phyloP scores from a whole-genome alignment of 2,797 vertebrate genomes.

The Enteromius trimaculatus region DNA sequence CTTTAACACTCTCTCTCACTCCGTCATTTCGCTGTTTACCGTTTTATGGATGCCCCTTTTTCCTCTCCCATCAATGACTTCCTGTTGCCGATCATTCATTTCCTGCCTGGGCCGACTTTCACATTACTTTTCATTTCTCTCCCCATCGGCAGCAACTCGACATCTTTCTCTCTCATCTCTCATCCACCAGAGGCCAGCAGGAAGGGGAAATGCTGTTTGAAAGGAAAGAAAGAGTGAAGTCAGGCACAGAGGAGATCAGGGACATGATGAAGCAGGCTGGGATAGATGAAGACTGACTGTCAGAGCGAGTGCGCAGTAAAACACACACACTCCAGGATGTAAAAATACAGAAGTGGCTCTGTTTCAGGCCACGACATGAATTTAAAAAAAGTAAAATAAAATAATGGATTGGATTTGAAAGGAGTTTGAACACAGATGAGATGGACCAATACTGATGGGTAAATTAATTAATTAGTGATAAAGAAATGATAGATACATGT shows the following conservation, averaged over 20 bases:
- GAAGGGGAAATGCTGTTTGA: slow-evolving; percentile 37
- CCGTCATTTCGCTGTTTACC: slow-evolving; percentile 48
- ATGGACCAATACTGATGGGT: not conserved
- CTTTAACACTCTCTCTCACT: slow-evolving; percentile 38
- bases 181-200: slow-evolving; percentile 53
- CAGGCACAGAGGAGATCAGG: slow-evolving; percentile 24
- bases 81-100: slow-evolving; percentile 56
- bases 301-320: slow-evolving; percentile 8
- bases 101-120: slow-evolving; percentile 43
- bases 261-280: slow-evolving; percentile 43
- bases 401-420: not conserved
- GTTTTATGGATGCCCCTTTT: slow-evolving; percentile 45
- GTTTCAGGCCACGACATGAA: not conserved
- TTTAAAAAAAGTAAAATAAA: not conserved
- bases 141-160: slow-evolving; percentile 57
- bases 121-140: slow-evolving; percentile 41
- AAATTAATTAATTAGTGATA: not conserved
- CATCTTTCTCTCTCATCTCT: slow-evolving; percentile 58
- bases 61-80: slow-evolving; percentile 58
- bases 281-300: slow-evolving; percentile 48
- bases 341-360: not conserved
- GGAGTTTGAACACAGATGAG: not conserved
- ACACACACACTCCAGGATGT: not conserved
- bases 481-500: not conserved
- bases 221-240: slow-evolving; percentile 31